These are phyloP conservation scores for Euglossa dilemma DNA, from an alignment of 1,140 invertebrate species.

Conservation along the genomic window DNA sequence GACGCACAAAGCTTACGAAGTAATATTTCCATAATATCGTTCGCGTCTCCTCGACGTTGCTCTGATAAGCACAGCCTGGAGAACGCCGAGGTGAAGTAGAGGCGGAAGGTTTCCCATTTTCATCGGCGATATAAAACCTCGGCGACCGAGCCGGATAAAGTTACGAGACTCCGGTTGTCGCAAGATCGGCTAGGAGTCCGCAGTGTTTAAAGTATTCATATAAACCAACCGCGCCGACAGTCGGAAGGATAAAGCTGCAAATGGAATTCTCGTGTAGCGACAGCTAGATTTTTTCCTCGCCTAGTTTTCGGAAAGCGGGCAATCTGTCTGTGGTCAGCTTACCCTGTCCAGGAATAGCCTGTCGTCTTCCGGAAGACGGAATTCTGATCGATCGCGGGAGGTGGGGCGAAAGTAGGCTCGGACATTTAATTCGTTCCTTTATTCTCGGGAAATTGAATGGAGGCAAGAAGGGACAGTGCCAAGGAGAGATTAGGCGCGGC, in stretches of 20 bases:
- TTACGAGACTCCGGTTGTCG: background rate
- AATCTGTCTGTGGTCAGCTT: slow-evolving; percentile 5
- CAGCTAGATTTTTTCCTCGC: background rate
- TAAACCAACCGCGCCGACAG: background rate
- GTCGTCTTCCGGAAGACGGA: background rate
- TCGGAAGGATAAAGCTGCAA: background rate
- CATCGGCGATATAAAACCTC: background rate
- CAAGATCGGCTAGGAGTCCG: background rate
- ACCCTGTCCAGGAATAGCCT: too few species aligned
- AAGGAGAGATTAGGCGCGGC: background rate
- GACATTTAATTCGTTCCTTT: background rate
- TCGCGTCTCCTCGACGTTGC: background rate
- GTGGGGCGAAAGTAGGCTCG: background rate
- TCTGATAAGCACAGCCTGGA: background rate
- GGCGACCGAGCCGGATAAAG: background rate
- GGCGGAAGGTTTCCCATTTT: background rate
- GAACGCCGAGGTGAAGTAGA: too few species aligned
- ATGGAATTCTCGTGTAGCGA: background rate
- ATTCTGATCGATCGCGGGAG: slow-evolving; percentile 10
- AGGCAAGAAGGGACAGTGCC: too few species aligned
- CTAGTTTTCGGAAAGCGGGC: background rate
- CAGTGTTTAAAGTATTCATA: slow-evolving; percentile 9
- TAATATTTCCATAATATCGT: background rate
- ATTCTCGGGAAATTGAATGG: background rate
- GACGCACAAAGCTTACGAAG: background rate